Conservation (phyloP, 2,113 vertebrate genomes). For the Dasypus novemcinctus region DNA sequence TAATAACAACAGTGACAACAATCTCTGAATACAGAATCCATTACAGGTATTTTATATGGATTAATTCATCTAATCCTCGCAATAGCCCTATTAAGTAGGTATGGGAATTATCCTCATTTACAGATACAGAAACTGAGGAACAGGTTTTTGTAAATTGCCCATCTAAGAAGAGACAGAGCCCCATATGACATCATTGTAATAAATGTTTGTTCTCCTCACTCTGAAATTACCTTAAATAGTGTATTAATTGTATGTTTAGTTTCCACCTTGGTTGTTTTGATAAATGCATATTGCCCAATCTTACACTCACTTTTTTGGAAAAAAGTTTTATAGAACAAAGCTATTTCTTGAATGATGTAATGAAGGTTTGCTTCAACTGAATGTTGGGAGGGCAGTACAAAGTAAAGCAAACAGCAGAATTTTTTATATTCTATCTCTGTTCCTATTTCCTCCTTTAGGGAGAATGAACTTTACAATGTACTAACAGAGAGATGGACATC, state of each 20-base stretch:
- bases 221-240: neutral
- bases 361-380: neutral
- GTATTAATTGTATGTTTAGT: neutral
- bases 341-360: neutral
- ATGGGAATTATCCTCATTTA: neutral
- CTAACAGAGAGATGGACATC: neutral
- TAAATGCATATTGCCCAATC: neutral
- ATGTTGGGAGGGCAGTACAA: neutral
- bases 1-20: neutral
- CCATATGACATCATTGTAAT: neutral
- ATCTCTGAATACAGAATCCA: neutral
- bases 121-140: neutral
- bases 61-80: neutral
- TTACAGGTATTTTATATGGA: neutral
- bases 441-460: neutral
- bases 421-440: neutral
- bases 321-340: conserved; percentile 6
- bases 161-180: neutral
- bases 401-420: neutral
- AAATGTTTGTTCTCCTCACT: neutral
- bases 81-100: neutral
- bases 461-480: neutral
- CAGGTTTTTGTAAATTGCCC: neutral
- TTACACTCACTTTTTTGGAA: neutral
- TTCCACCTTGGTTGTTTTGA: neutral